Evolutionary conservation across 2,888 invertebrate species (phyloP).

Genomic region (Tyria jacobaeae): DNA sequence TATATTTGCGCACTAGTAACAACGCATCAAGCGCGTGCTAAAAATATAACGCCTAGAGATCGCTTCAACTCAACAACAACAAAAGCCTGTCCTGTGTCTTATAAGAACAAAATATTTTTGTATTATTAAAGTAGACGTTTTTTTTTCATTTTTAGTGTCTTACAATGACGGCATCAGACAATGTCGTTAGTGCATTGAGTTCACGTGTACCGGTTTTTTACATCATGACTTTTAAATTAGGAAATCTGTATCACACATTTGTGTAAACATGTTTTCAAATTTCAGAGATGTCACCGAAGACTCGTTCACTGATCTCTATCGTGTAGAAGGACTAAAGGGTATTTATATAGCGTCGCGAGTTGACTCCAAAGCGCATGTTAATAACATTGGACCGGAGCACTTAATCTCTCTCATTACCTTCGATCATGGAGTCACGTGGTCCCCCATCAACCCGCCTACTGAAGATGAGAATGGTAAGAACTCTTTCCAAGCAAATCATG

Average conservation of each 20-base stretch:
- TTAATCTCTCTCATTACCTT: conserved; percentile 93
- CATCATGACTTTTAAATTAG: conserved; percentile 9
- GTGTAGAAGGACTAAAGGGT: conserved; percentile 94
- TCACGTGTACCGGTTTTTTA: neutral
- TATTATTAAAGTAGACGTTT: no score
- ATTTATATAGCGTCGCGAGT: conserved; percentile 96
- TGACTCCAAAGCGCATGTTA: conserved; percentile 81
- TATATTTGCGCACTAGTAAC: neutral
- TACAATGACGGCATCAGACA: neutral
- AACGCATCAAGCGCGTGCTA: neutral
- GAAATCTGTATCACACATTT: neutral
- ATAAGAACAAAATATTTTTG: no score
- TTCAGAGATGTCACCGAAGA: conserved; percentile 92
- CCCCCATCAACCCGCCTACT: conserved; percentile 90
- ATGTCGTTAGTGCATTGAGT: neutral
- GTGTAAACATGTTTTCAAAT: conserved; percentile 31
- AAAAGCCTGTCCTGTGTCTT: neutral
- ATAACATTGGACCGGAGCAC: conserved; percentile 90
- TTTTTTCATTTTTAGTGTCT: no score
- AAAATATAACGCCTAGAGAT: no score
- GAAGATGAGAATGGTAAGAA: conserved; percentile 86
- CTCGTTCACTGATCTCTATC: conserved; percentile 95
- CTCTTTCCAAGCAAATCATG: neutral
- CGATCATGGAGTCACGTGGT: conserved; percentile 95
- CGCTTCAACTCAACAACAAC: no score